Evolutionary conservation across 2,113 vertebrate genomes (phyloP).

Genomic region (Microcebus lehilahytsara): DNA sequence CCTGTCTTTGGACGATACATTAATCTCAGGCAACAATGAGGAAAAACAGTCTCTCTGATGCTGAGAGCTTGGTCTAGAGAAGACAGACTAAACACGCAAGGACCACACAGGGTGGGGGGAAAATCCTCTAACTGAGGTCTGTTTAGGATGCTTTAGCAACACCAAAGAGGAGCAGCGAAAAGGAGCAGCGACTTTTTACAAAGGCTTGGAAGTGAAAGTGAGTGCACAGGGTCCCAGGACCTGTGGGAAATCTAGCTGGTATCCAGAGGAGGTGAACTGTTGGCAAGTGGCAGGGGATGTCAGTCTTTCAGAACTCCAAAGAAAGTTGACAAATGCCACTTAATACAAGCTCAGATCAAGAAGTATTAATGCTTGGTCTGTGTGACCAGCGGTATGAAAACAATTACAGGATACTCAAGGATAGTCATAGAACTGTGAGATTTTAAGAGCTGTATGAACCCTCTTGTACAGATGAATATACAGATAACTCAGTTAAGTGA

Average conservation of each 20-base stretch:
- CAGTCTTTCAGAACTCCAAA: not conserved
- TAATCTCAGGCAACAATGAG: not conserved
- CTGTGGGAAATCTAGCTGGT: not conserved
- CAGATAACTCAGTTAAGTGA: not conserved
- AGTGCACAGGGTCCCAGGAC: not conserved
- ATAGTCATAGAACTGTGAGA: not conserved
- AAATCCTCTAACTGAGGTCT: not conserved
- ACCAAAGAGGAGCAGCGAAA: not conserved
- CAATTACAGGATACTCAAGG: not conserved
- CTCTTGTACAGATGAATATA: too few species aligned
- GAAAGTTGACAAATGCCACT: not conserved
- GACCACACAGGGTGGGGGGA: not conserved
- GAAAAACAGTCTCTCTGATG: not conserved
- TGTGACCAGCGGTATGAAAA: not conserved
- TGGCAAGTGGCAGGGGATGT: not conserved
- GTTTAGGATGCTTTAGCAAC: not conserved
- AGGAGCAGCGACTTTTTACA: not conserved
- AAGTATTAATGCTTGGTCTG: not conserved
- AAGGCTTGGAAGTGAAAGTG: not conserved
- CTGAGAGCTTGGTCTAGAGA: not conserved
- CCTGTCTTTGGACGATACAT: not conserved
- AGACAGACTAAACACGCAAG: not conserved
- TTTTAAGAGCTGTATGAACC: not conserved
- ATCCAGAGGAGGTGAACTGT: not conserved
- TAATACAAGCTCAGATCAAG: accelerated